Evolutionary conservation across 2,113 vertebrate species (phyloP).

Genomic region (Nipponia nippon): DNA sequence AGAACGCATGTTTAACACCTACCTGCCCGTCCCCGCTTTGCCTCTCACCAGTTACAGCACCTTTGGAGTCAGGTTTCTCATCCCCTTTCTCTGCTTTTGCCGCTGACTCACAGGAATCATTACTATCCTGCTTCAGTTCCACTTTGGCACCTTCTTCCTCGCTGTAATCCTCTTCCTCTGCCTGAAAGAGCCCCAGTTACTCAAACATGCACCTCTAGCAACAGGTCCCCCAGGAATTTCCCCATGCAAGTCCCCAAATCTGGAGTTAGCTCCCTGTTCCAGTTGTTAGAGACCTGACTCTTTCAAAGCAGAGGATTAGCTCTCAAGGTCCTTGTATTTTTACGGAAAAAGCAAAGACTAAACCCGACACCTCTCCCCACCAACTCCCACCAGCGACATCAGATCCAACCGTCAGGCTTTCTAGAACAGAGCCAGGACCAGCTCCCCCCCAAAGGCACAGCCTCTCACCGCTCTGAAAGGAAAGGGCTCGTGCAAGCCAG

Average conservation of each 20-base stretch:
- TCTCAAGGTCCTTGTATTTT: not conserved
- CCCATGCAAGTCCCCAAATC: not conserved
- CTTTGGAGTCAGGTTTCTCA: conserved; percentile 81
- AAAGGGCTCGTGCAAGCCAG: not conserved
- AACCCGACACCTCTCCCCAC: not conserved
- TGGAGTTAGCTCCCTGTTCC: not conserved
- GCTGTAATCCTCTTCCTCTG: conserved; percentile 82
- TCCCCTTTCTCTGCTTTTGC: conserved; percentile 70
- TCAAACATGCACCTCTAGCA: not conserved
- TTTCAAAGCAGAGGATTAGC: not conserved
- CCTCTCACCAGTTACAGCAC: conserved; percentile 85
- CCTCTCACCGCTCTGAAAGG: not conserved
- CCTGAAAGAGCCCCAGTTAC: conserved; percentile 59
- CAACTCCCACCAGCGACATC: not conserved
- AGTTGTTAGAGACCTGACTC: not conserved
- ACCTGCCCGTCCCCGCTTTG: conserved; percentile 98
- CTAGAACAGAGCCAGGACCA: not conserved
- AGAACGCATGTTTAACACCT: not conserved
- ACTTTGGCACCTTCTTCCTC: conserved; percentile 84
- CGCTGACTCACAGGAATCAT: conserved; percentile 65
- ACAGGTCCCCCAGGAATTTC: not conserved
- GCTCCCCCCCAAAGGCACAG: not conserved
- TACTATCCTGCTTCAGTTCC: conserved; percentile 73
- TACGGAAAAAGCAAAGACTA: not conserved
- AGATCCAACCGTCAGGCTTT: not conserved